Base-by-base conservation (phyloP, 2,888 invertebrate species). In the Tenthredo distinguenda region DNA sequence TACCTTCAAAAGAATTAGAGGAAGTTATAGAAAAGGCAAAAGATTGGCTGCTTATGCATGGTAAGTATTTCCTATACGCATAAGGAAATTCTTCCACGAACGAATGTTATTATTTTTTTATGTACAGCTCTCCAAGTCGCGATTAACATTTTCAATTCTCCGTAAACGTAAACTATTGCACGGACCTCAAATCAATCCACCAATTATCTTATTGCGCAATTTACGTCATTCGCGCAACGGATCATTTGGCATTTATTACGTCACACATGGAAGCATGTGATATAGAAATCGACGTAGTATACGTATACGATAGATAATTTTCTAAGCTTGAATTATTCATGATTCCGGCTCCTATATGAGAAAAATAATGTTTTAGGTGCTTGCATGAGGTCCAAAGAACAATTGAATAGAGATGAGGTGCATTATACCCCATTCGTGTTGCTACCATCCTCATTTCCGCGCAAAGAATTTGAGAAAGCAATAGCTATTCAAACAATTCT, bases 1-100 rank as follows among this genome's bases (percentile, higher is more conserved):
- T 98, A 85, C 94, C 96, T 0, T 94, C 95, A 26, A 95, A 96
- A 85, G 94, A 95, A n/a, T 94, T 98, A 77, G 81, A 94, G 21
- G 96, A 96, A 87, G 94, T 97, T 47, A 95, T 96, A 0, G 95
- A 96, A 86, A 97, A 97, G 92, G 96, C 97, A 0, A 97, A 97
- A 92, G 97, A 98, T 92, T 98, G 97, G 96, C 97, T 97, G 0
- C 92, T 98, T 50, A 97, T 97, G 96, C 97, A 98, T 92, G 98
- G 94, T 94, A 89, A 89, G 87, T 65, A 34, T 47, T 86, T 43
- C 26, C 15, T 58, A 72, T 21, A 68, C 18, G 68, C 18, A 34
- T 31, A 10, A 26, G 3, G 26, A 62, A 62, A 62, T 21, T 62
- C 2, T 62, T 62, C 26, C 9, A 21, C 62, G 62, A 26, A 62